phyloP scores from a whole-genome alignment of 2,888 invertebrate genomes.

The Serrognathus titanus region DNA sequence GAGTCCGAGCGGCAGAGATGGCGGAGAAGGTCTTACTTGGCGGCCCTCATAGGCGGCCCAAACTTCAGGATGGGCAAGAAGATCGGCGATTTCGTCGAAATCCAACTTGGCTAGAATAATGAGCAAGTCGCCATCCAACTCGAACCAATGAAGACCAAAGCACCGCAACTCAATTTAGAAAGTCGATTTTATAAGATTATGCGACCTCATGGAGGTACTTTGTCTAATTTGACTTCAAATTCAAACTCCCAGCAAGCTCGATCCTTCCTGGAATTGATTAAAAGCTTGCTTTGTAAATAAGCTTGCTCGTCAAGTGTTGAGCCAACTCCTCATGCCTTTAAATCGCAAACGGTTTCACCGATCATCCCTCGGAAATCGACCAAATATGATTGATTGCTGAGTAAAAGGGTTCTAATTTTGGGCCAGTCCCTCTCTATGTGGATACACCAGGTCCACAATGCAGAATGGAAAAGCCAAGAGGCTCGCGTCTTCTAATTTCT shows the following conservation, averaged over 20 bases:
- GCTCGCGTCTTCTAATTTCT: too few relatives aligned
- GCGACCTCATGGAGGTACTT: slow-evolving; percentile 81
- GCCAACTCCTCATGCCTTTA: too few relatives aligned
- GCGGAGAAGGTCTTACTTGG: slow-evolving; percentile 15
- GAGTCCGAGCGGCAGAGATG: slow-evolving; percentile 10
- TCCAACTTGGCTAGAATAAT: slow-evolving; percentile 98
- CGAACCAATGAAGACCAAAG: slow-evolving; percentile 99
- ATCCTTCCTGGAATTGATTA: neutral
- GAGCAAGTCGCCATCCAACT: slow-evolving; percentile 99
- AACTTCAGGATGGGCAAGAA: slow-evolving; percentile 99
- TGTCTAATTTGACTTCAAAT: too few relatives aligned
- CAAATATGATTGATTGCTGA: too few relatives aligned
- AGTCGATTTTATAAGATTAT: slow-evolving; percentile 99
- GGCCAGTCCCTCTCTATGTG: too few relatives aligned
- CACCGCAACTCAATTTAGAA: slow-evolving; percentile 99
- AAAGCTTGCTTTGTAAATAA: neutral
- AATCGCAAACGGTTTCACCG: too few relatives aligned
- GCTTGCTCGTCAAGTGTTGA: too few relatives aligned
- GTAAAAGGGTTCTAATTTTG: too few relatives aligned
- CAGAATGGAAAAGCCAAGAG: too few relatives aligned
- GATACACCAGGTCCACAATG: too few relatives aligned
- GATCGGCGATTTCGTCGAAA: slow-evolving; percentile 99
- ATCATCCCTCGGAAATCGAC: too few relatives aligned
- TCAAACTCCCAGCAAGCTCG: too few relatives aligned
- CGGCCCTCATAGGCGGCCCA: slow-evolving; percentile 97